Evolutionary conservation across 2,888 invertebrate species (phyloP), one percentile per base, ranked within the genome.

Genomic region (Dendrolimus pini): DNA sequence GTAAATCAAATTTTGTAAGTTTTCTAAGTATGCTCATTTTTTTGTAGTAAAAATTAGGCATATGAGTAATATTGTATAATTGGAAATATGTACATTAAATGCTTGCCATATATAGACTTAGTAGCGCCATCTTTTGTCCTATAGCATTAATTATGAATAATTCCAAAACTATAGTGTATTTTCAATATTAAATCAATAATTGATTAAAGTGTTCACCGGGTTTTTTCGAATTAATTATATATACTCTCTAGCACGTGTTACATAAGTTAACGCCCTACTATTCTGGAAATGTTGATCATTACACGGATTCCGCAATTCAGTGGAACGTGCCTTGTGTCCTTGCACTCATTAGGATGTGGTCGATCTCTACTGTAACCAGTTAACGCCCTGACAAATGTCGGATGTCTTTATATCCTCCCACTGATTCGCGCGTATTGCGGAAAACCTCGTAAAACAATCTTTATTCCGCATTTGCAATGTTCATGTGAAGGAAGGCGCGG

Each of bases 321-420:
- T 47, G 9, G 58, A 65, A 6, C 30, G 30, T 30, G 30, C 70
- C 66, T 62, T 57, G 80, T 80, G 80, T 80, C 83, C 84, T 85
- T 85, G 83, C 72, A 75, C 68, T 73, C 74, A 82, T 80, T 75
- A 85, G 87, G 86, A 88, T 80, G 82, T 84, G 65, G 75, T 73
- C 75, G 78, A 80, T 84, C 78, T 79, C 72, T 78, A 72, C 71
- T 75, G 76, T 71, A 78, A 74, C 62, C 67, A 64, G 71, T 77
- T 78, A 77, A 75, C 71, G 73, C 69, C 70, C 62, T 61, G 61
- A 61, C 67, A 67, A 74, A 64, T 66, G 67, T 72, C 80, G 82
- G 85, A 86, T 75, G 81, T 79, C 67, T 77, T 77, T 72, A 77
- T 75, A 73, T 71, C 78, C 78, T 79, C 84, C 82, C 77, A 83